Conservation (phyloP, 1,140 invertebrate genomes). For the Drosophila yakuba region DNA sequence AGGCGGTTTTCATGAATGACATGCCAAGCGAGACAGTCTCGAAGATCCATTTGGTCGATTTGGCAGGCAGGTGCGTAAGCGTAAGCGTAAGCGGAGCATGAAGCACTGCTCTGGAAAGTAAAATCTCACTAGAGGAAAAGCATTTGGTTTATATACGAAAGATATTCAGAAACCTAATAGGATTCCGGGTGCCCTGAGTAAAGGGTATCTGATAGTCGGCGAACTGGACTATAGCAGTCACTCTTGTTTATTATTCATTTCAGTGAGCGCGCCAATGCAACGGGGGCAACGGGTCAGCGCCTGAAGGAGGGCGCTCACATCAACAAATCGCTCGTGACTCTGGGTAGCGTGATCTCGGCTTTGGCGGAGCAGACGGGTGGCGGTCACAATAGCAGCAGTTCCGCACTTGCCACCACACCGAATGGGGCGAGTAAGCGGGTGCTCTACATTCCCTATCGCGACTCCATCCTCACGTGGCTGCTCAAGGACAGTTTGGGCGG, state of each 20-base stretch:
- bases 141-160: neutral
- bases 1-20: constrained; percentile 92
- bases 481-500: constrained; percentile 96
- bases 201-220: too few relatives aligned
- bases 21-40: constrained; percentile 95
- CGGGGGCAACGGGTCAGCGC: constrained; percentile 93
- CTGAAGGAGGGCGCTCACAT: constrained; percentile 96
- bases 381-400: constrained; percentile 26
- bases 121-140: constrained; percentile 1
- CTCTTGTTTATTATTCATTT: constrained; percentile 13
- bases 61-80: constrained; percentile 90
- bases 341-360: constrained; percentile 97
- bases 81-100: constrained; percentile 56
- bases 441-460: constrained; percentile 94
- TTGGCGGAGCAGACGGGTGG: constrained; percentile 89
- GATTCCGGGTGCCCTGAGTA: too few relatives aligned
- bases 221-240: too few relatives aligned
- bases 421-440: constrained; percentile 86
- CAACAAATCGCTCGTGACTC: constrained; percentile 95
- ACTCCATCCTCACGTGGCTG: constrained; percentile 96
- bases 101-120: constrained; percentile 50
- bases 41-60: constrained; percentile 94
- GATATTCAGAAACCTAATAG: too few relatives aligned
- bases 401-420: constrained; percentile 72
- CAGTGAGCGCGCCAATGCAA: constrained; percentile 94